A percentile compares a stretch with the other conserved stretches of the same genome.
Evolutionary conservation across 2,797 vertebrate species (phyloP).

Genomic region (Columba guinea): DNA sequence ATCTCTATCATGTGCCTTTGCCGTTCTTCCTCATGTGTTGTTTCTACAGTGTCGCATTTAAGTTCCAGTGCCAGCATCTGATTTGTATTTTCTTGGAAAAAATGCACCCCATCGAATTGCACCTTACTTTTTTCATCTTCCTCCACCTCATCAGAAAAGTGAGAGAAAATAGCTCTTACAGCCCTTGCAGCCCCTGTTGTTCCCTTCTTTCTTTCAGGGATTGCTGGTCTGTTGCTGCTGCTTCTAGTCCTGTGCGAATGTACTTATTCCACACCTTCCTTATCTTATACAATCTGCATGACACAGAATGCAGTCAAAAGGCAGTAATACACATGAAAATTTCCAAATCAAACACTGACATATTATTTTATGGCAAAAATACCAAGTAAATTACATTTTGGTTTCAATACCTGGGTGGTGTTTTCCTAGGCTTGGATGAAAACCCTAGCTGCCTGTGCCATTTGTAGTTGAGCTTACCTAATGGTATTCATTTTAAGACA

Average conservation of each 20-base stretch:
- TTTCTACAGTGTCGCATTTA: neutral
- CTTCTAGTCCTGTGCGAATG: neutral
- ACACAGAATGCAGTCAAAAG: neutral
- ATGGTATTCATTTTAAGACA: neutral
- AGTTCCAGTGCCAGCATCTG: neutral
- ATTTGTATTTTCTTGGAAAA: neutral
- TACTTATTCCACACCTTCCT: neutral
- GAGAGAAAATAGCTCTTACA: neutral
- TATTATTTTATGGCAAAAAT: neutral
- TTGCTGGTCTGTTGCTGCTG: neutral
- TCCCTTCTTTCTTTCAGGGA: neutral
- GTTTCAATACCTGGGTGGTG: neutral
- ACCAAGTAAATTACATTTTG: neutral
- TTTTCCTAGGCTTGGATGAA: neutral
- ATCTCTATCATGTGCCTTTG: neutral
- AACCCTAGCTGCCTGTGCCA: neutral
- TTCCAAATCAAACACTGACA: neutral
- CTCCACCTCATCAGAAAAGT: rapidly evolving
- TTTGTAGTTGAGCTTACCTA: neutral
- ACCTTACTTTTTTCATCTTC: neutral
- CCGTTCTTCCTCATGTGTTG: neutral
- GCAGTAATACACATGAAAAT: neutral
- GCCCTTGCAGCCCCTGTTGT: neutral
- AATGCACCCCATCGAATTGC: neutral
- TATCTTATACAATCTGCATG: neutral